Base-by-base conservation (phyloP, 2,888 invertebrate genomes). In the Anorthoa munda region DNA sequence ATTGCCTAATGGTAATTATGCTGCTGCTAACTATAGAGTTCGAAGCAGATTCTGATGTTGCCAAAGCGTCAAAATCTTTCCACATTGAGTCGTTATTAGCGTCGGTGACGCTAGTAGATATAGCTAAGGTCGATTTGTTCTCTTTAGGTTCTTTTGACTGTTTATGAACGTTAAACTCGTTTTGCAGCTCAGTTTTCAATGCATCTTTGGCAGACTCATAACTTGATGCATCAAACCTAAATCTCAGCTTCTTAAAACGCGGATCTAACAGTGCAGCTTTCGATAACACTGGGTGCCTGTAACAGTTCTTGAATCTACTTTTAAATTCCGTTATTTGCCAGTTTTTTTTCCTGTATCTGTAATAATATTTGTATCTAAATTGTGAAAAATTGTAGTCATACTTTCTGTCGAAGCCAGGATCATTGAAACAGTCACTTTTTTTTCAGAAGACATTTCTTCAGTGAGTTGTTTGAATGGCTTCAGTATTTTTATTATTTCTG, bases 181-280 rank as follows among this genome's bases (percentile, higher is more conserved):
- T 53, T 53, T 53, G 53, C 21, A 53, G 53, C 21, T 53, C 53
- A 53, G 53, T 53, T 53, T 53, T 53, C 21, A 53, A 53, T 21
- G 53, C 21, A 53, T 21, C 53, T 53, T 53, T 53, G 53, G 53
- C 53, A 53, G n/a, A 53, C 53, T 53, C 53, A 21, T 53, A 53
- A 53, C 53, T 53, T 53, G 21, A 53, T 53, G 53, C 13, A 21
- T 53, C 53, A 53, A 53, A 53, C 53, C 53, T 53, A 53, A 53
- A 53, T 53, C 4, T 12, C 53, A 53, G 53, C 21, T 53, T 53
- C 13, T 53, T 53, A 12, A 53, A 53, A 21, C 53, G 53, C 21
- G 53, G 53, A 2, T 53, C 53, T 53, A 53, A 21, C 12, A 53
- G 21, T 53, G 21, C 53, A 2, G 53, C 21, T 21, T 53, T 53